These are phyloP conservation scores for Pachyuromys duprasi DNA, from an alignment of 2,797 vertebrate genomes.

Conservation along the genomic window DNA sequence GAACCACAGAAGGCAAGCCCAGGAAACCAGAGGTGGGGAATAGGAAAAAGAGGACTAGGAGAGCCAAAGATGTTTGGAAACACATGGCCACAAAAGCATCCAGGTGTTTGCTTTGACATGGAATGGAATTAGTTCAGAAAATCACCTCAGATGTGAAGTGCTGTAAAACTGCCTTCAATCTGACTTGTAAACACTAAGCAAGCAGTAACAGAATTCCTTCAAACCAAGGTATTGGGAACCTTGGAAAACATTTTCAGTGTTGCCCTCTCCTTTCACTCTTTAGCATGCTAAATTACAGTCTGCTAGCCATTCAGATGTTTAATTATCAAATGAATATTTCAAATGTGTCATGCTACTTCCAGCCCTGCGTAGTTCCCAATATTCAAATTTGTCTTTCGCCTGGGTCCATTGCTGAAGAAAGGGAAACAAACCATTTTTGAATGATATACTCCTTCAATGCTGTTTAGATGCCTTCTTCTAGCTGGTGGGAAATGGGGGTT, in stretches of 20 bases:
- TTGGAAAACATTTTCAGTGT: constrained; percentile 38
- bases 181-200: constrained; percentile 47
- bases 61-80: constrained; percentile 56
- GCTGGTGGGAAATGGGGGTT: not conserved
- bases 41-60: constrained; percentile 13
- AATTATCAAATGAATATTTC: constrained; percentile 57
- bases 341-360: constrained; percentile 70
- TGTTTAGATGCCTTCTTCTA: constrained; percentile 47
- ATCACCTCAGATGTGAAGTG: constrained; percentile 54
- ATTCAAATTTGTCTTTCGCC: constrained; percentile 74
- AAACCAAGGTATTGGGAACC: constrained; percentile 45
- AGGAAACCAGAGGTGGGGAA: constrained; percentile 53
- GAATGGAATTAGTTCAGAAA: constrained; percentile 58
- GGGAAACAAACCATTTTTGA: constrained; percentile 55
- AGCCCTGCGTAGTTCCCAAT: constrained; percentile 60
- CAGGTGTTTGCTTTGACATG: not conserved
- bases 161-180: constrained; percentile 57
- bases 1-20: not conserved
- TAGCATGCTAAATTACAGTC: constrained; percentile 61
- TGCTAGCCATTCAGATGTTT: constrained; percentile 42
- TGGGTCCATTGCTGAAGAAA: constrained; percentile 61
- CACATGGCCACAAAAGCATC: constrained; percentile 56
- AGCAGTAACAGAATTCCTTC: constrained; percentile 63
- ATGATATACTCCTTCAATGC: constrained; percentile 68
- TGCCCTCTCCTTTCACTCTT: constrained; percentile 13